Evolutionary conservation across 2,888 invertebrate genomes (phyloP).

Genomic region (Nyleta sp.): DNA sequence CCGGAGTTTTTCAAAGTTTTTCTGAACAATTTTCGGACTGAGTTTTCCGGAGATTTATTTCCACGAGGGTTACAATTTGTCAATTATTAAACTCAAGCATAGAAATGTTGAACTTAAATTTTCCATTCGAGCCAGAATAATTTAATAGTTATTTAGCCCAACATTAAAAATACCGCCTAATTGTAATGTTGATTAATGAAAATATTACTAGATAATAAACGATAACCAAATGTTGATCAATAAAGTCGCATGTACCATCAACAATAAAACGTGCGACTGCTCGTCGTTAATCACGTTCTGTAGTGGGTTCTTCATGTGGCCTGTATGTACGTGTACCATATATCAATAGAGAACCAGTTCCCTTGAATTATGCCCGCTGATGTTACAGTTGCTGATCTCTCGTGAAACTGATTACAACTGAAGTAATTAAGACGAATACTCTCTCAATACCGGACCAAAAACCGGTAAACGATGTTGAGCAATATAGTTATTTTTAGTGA

Average conservation of each 20-base stretch:
- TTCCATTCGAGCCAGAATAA: too few species aligned
- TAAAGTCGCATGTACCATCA: conserved; percentile 10
- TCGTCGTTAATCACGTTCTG: conserved; percentile 24
- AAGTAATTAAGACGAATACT: conserved; percentile 58
- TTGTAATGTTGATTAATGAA: background rate
- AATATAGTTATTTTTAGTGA: conserved; percentile 42
- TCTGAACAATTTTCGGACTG: too few species aligned
- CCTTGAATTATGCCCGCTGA: conserved; percentile 42
- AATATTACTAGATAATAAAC: background rate
- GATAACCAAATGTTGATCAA: background rate
- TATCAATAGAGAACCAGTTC: conserved; percentile 46
- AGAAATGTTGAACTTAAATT: too few species aligned
- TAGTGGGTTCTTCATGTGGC: conserved; percentile 15
- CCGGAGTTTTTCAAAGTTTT: too few species aligned
- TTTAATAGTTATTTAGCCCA: too few species aligned
- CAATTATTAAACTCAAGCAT: too few species aligned
- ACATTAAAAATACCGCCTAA: too few species aligned
- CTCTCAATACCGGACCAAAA: conserved; percentile 29
- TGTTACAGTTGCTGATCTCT: conserved; percentile 43
- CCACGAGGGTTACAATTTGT: too few species aligned
- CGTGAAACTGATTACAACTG: conserved; percentile 44
- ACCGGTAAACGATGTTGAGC: conserved; percentile 47
- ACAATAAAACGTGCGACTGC: conserved; percentile 14
- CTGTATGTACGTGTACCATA: conserved; percentile 12
- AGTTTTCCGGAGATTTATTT: too few species aligned